Base-by-base conservation (phyloP, 1,140 invertebrate species). In the Chironomus tepperi region DNA sequence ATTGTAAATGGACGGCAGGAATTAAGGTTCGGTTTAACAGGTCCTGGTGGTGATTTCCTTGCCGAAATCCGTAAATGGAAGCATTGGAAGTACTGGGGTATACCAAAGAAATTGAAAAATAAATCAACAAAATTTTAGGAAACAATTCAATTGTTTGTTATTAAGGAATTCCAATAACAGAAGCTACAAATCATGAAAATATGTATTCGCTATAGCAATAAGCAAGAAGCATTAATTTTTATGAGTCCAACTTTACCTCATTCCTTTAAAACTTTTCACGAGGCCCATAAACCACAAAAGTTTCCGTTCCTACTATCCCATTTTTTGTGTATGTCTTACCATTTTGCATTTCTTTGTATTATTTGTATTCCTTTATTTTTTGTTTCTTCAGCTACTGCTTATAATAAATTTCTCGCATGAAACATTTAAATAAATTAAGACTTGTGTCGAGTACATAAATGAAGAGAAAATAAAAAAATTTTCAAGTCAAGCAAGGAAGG, bases 341-440 rank as follows among this genome's bases (percentile, higher is more conserved):
- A 34, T 34, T 34, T 34, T 34, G 24, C 24, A 34, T 34, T 34
- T 34, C 24, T 34, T 34, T 34, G 24, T 34, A 34, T 34, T 34
- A 34, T 34, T 34, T 34, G 24, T 34, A 34, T 34, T 34, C 5
- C 1, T 34, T 34, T 34, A 1, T 2, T 34, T 34, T 34, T 34
- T 34, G 1, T 34, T 34, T 34, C 24, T 5, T 34, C 24, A 34
- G 24, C 24, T 34, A 34, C 24, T 34, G 24, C 24, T 34, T 34
- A 34, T 34, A 34, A 34, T 34, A 34, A 34, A 34, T 34, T 57
- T 57, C 47, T 57, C 47, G 47, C 47, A 57, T 57, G 12, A 57
- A 57, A 57, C 47, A 57, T 57, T 57, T 57, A 12, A 57, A 57
- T 57, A 57, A 57, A 57, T 57, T 57, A 57, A 57, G 47, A 57